Base-by-base conservation (phyloP, 2,797 vertebrate species). In the Loriculus beryllinus region DNA sequence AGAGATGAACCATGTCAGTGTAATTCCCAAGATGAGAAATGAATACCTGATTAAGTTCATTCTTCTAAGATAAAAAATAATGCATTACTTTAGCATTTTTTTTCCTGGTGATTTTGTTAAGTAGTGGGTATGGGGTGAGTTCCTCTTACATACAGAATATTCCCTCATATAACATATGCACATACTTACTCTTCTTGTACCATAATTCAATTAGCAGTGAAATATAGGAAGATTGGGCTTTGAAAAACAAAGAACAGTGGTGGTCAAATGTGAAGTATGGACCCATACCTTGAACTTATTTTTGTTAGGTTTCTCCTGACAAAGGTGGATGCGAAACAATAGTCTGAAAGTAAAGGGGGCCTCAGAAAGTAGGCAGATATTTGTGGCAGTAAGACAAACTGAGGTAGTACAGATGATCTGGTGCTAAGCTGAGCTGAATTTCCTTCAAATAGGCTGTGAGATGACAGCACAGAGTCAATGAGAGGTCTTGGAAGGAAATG, bases 1-100 rank as follows among this genome's bases (percentile, higher is more conserved):
- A 37, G 62, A 93, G 85, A 62, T 82, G 62, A 96, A 88, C 91
- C 47, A 21, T 79, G 39, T 78, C 79, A 78, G 6, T 93, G 65
- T 91, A 94, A 86, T 95, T 94, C 59, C 37, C 47, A 83, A 62
- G 65, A 72, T 77, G 49, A 91, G 75, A 68, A 92, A 63, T 82
- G 57, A 94, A 91, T 93, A 87, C 64, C 48, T 92, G 74, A 93
- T 91, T 68, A 96, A 94, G 20, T 48, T 91, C 31, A 42, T 93
- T 81, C 62, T 85, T 68, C 57, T 63, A 57, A 68, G 65, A 45
- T 62, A 64, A 84, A 76, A 94, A 90, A 77, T 33, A 40, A 40
- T 40, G 39, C 48, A 31, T 84, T 62, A 29, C 15, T 75, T 74
- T 8, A 75, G 42, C 18, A 5, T 71, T 52, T 47, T 33, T 63